These are phyloP conservation scores for Microctonus brassicae DNA, from an alignment of 2,888 invertebrate genomes.

Conservation along the genomic window DNA sequence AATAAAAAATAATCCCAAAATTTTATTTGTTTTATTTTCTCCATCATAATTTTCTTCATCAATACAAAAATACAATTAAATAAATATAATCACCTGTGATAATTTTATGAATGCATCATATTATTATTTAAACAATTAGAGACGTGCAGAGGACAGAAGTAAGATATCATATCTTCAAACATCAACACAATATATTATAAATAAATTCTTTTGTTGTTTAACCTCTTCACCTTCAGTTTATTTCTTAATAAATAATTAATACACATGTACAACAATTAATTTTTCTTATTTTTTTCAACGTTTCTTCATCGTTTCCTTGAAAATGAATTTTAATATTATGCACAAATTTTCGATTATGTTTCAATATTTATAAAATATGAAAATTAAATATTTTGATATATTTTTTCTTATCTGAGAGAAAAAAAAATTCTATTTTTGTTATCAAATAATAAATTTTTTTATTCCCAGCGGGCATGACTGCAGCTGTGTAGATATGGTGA, in stretches of 20 bases:
- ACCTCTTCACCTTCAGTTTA: slow-evolving; percentile 50
- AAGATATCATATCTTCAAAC: slow-evolving; percentile 58
- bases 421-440: too few relatives aligned
- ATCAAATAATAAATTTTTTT: neutral
- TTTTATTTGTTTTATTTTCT: neutral
- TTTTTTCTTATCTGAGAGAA: neutral
- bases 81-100: slow-evolving; percentile 54
- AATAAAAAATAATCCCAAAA: too few relatives aligned
- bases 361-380: too few relatives aligned
- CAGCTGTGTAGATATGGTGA: slow-evolving; percentile 31
- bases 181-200: slow-evolving; percentile 48
- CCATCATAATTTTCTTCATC: neutral
- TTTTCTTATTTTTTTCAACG: neutral
- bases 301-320: neutral
- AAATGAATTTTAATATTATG: neutral
- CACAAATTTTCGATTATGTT: neutral
- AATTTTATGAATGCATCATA: slow-evolving; percentile 58
- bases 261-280: neutral
- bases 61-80: neutral
- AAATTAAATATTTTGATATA: too few relatives aligned
- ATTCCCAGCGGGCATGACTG: slow-evolving; percentile 15
- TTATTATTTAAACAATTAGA: slow-evolving; percentile 50
- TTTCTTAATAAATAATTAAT: neutral
- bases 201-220: slow-evolving; percentile 35
- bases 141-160: slow-evolving; percentile 59